Base-by-base conservation (phyloP, 2,797 vertebrate genomes). In the Hybognathus amarus region DNA sequence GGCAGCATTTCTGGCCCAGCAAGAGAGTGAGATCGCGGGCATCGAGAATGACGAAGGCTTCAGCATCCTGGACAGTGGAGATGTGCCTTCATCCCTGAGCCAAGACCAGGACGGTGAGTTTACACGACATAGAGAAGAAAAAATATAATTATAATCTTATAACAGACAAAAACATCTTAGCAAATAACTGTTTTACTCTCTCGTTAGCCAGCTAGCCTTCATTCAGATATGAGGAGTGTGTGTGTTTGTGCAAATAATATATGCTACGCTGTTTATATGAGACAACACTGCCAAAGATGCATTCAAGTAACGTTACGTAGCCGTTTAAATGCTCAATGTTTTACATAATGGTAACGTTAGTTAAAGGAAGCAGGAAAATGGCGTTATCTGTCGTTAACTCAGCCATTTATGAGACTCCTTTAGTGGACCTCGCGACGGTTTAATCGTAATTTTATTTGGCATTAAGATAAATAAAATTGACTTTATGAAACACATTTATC, bases 31-130 rank as follows among this genome's bases (percentile, higher is more conserved):
- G 91, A 98, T 98, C 85, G 97, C 97, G 54, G 97, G 97, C 83
- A 98, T 99, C 63, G 97, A 99, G 91, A 97, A 96, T 89, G 97
- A 97, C 87, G 97, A 97, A 86, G 97, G 97, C 83, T 98, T 96
- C 94, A 95, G 94, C 92, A 98, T 99, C 94, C 94, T 99, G 89
- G 97, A 99, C 94, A 90, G 94, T 69, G 97, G 97, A 90, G 96
- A 96, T 6, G 92, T 97, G 10, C 97, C 97, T 1, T 88, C 93
- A 30, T 95, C 93, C 56, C 87, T 97, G 15, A 86, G 69, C 59
- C 92, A 94, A 56, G 83, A 83, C 61, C 66, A 89, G 27, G 82
- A 83, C 82, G 82, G 82, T 83, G 64, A 30, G 82, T 77, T 77
- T 10, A 61, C n/a, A 59, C 77, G 36, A 87, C 66, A 47, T 38